A percentile compares a stretch with the other conserved stretches of the same genome.
phyloP scores from a whole-genome alignment of 2,113 vertebrate species.

The Enhydra lutris region DNA sequence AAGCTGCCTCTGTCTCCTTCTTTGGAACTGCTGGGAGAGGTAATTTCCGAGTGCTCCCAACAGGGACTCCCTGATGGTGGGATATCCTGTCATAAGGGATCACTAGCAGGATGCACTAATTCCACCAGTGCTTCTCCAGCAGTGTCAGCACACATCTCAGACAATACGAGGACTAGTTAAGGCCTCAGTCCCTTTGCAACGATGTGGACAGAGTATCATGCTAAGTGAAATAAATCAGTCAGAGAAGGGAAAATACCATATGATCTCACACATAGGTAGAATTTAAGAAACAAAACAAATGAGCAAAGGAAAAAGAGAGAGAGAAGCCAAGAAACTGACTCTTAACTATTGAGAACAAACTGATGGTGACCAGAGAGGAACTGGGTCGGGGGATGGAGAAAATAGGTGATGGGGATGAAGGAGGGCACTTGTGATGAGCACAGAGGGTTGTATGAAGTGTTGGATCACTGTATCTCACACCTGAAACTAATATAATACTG shows the following conservation, averaged over 20 bases:
- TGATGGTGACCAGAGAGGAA: neutral
- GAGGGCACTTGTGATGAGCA: neutral
- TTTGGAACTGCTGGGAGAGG: neutral
- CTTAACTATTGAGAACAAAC: neutral
- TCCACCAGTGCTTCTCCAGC: no score
- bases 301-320: neutral
- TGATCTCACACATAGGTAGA: neutral
- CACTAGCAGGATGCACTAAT: neutral
- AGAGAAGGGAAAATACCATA: neutral
- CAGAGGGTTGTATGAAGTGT: neutral
- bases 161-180: neutral
- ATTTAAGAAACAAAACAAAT: neutral
- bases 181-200: neutral
- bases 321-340: neutral
- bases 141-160: fast-evolving
- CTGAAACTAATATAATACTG: neutral
- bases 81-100: neutral
- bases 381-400: neutral
- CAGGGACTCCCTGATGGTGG: neutral
- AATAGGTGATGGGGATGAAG: neutral
- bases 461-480: neutral
- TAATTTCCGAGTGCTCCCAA: neutral
- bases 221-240: neutral
- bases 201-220: neutral
- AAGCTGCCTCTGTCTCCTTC: neutral